Evolutionary conservation across 2,888 invertebrate genomes (phyloP).

Genomic region (Luffia ferchaultella): DNA sequence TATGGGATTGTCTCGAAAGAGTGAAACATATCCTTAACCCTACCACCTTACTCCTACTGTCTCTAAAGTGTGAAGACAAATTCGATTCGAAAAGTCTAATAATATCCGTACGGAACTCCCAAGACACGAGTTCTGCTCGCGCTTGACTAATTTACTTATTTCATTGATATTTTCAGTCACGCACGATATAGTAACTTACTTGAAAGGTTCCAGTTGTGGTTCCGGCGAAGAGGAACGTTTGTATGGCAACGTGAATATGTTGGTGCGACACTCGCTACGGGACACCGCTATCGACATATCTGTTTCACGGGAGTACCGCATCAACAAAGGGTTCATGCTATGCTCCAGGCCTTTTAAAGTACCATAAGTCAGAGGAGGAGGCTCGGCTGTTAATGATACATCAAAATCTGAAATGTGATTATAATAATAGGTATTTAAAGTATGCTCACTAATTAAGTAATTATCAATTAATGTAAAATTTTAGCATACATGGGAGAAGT

Average conservation of each 20-base stretch:
- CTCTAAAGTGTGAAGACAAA: no score
- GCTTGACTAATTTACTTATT: no score
- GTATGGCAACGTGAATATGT: slow-evolving; percentile 73
- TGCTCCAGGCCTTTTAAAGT: slow-evolving; percentile 89
- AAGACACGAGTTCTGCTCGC: no score
- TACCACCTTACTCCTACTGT: no score
- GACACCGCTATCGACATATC: slow-evolving; percentile 85
- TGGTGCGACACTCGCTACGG: slow-evolving; percentile 80
- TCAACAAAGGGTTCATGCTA: slow-evolving; percentile 91
- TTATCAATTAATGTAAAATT: no score
- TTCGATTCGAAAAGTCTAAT: no score
- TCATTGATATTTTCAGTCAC: no score
- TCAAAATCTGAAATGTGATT: slow-evolving; percentile 38
- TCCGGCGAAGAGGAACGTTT: slow-evolving; percentile 50
- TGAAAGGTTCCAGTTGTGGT: slow-evolving; percentile 75
- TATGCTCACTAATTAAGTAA: no score
- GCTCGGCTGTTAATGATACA: slow-evolving; percentile 64
- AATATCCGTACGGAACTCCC: no score
- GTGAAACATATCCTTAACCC: no score
- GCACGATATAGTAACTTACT: no score
- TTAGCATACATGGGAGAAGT: no score
- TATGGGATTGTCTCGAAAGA: neutral
- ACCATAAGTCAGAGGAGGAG: slow-evolving; percentile 76
- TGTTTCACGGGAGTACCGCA: slow-evolving; percentile 90
- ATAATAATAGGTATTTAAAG: neutral